Percentiles rank a stretch among this genome's conserved stretches.
These are phyloP conservation scores for Sparus aurata DNA, from an alignment of 2,797 vertebrate species.

Conservation along the genomic window DNA sequence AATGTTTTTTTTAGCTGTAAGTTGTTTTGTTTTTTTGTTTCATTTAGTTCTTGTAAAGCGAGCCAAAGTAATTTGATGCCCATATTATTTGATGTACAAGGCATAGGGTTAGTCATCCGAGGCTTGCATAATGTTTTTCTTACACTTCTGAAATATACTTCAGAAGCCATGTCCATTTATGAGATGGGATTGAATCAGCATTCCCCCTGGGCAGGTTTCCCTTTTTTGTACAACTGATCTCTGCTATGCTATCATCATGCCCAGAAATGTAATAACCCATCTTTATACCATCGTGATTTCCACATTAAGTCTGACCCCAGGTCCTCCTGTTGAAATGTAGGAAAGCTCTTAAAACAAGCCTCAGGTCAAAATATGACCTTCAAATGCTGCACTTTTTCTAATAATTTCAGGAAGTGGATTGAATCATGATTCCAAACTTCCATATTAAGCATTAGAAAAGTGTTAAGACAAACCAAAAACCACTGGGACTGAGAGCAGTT, in stretches of 20 bases:
- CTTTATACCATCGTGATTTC: slow-evolving; percentile 13
- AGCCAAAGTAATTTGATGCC: background rate
- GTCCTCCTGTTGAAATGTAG: slow-evolving; percentile 18
- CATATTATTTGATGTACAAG: slow-evolving; percentile 14
- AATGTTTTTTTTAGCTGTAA: background rate
- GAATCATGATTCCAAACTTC: background rate
- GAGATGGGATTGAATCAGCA: slow-evolving; percentile 16
- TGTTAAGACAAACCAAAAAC: background rate
- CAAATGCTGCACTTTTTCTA: background rate
- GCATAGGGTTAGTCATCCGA: too few species aligned
- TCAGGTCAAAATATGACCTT: slow-evolving; percentile 23
- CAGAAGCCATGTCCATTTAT: slow-evolving; percentile 37
- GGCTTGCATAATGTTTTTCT: slow-evolving; percentile 19
- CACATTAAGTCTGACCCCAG: slow-evolving; percentile 9
- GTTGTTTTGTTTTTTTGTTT: background rate
- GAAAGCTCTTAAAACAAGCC: slow-evolving; percentile 31
- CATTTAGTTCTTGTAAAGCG: background rate
- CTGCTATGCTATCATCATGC: slow-evolving; percentile 11
- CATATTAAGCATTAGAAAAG: slow-evolving; percentile 1
- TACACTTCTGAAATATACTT: slow-evolving; percentile 12
- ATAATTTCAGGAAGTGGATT: background rate
- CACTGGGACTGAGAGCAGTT: background rate
- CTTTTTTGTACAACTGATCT: slow-evolving; percentile 37
- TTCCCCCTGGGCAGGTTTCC: background rate
- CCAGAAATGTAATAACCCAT: slow-evolving; percentile 22